These are phyloP conservation scores for Sebastes oblongus DNA, from an alignment of 2,797 vertebrate genomes.

Conservation along the genomic window DNA sequence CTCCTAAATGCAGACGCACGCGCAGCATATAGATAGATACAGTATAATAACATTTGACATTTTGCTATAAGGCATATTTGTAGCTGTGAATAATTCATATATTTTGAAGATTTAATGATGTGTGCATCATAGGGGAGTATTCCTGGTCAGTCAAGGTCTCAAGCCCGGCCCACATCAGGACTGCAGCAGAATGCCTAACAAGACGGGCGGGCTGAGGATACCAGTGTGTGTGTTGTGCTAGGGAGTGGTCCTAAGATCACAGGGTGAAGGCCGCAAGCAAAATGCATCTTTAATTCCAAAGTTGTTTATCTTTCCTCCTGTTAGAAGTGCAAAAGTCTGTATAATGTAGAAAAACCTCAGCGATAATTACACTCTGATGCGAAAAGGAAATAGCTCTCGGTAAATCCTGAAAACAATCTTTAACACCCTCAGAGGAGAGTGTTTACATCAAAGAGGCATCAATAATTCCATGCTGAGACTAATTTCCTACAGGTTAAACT, in stretches of 20 bases:
- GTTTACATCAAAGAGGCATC: constrained; percentile 64
- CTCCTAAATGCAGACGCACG: background rate
- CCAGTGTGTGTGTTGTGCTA: background rate
- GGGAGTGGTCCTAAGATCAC: constrained; percentile 52
- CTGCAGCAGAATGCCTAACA: constrained; percentile 70
- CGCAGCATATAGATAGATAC: background rate
- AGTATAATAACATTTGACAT: constrained; percentile 30
- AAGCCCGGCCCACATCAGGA: constrained; percentile 43
- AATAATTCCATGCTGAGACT: constrained; percentile 53
- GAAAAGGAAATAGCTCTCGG: constrained; percentile 47
- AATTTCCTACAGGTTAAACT: constrained; percentile 66
- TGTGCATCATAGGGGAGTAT: constrained; percentile 47
- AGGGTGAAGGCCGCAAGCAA: constrained; percentile 56
- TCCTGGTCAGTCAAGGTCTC: constrained; percentile 72
- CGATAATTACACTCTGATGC: constrained; percentile 64
- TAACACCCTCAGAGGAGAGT: constrained; percentile 46
- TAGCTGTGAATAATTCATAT: constrained; percentile 78
- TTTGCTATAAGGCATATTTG: constrained; percentile 51
- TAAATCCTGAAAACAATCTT: constrained; percentile 66
- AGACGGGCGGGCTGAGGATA: constrained; percentile 27
- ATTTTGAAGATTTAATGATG: constrained; percentile 76
- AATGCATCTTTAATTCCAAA: constrained; percentile 71
- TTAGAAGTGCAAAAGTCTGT: constrained; percentile 47
- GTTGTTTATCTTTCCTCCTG: constrained; percentile 60
- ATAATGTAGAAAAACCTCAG: constrained; percentile 26